Conservation (phyloP, 2,888 invertebrate genomes). For the Lysandra coridon region DNA sequence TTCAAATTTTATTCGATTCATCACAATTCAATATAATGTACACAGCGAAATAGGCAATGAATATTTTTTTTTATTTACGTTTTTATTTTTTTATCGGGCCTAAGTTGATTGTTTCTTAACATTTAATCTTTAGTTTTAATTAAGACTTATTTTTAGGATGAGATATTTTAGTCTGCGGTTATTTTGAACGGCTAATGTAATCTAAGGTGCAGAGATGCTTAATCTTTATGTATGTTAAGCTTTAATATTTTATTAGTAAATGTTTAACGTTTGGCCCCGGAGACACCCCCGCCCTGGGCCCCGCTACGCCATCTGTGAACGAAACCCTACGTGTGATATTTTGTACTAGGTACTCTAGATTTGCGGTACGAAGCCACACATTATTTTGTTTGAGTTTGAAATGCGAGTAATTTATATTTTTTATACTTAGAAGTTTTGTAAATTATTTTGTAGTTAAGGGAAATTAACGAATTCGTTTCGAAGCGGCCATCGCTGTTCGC, state of each 20-base stretch:
- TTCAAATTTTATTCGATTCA: slow-evolving; percentile 43
- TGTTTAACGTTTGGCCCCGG: slow-evolving; percentile 75
- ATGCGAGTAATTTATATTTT: slow-evolving; percentile 64
- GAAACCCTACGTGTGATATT: slow-evolving; percentile 73
- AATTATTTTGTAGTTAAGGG: slow-evolving; percentile 71
- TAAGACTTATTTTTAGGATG: slow-evolving; percentile 77
- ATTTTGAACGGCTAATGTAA: slow-evolving; percentile 80
- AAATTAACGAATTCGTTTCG: slow-evolving; percentile 39
- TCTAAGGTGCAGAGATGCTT: slow-evolving; percentile 80
- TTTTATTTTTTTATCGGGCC: slow-evolving; percentile 69
- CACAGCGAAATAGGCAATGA: slow-evolving; percentile 72
- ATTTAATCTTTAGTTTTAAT: slow-evolving; percentile 68
- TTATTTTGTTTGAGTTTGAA: slow-evolving; percentile 56
- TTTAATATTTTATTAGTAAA: slow-evolving; percentile 81
- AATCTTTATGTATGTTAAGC: slow-evolving; percentile 81
- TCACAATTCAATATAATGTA: slow-evolving; percentile 24
- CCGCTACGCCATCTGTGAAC: slow-evolving; percentile 50
- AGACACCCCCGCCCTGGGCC: slow-evolving; percentile 49
- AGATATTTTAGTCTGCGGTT: slow-evolving; percentile 81
- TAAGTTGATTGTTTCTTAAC: slow-evolving; percentile 71
- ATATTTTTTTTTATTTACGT: slow-evolving; percentile 51
- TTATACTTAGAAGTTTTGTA: slow-evolving; percentile 75
- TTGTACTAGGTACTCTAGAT: slow-evolving; percentile 70
- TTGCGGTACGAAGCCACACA: slow-evolving; percentile 67
- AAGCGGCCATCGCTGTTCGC: slow-evolving; percentile 18